Base-by-base conservation (phyloP, 2,113 vertebrate genomes). In the Lethenteron camtschaticum region DNA sequence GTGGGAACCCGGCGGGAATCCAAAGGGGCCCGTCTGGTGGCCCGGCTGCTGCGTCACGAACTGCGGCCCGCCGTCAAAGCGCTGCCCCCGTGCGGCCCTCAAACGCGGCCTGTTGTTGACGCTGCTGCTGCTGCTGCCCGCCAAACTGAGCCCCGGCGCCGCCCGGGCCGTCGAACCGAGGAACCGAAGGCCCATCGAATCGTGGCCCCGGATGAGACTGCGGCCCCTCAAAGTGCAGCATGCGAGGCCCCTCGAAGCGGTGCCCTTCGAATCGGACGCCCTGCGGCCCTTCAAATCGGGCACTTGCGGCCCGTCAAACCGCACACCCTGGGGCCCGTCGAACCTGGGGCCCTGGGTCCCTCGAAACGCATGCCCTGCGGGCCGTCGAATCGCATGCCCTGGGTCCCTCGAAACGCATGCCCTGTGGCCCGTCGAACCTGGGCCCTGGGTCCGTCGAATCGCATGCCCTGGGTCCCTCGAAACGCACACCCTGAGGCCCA, bases 341-440 rank as follows among this genome's bases (percentile, higher is more conserved):
- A 92, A 89, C 7, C 77, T 78, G 68, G 83, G 75, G 73, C 81
- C 82, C 73, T 87, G 81, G 85, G 79, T 1, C 92, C 89, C 56
- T 86, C 82, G 73, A 78, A 85, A 70, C 81, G 75, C 74, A 9
- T 8, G 63, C 41, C 41, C 41, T 41, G 9, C 2, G 60, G 60
- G 6, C 60, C 60, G 1, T 77, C 78, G 70, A 86, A 94, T 70
- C 82, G 78, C 69, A 84, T 78, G 57, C 82, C 83, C 71, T 83
- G 59, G 16, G 59, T 13, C 12, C 59, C 12, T 16, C 16, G 3
- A 66, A 66, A 66, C 76, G 79, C 69, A 84, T 75, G 73, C 81
- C 82, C 73, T 87, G 81, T 2, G 85, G 79, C 1, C 92, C 89
- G 1, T 77, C 78, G 70, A 86, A 94, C 69, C 82, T 78, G 69